Base-by-base conservation (phyloP, 2,113 vertebrate species). In the Cyprinodon variegatus region DNA sequence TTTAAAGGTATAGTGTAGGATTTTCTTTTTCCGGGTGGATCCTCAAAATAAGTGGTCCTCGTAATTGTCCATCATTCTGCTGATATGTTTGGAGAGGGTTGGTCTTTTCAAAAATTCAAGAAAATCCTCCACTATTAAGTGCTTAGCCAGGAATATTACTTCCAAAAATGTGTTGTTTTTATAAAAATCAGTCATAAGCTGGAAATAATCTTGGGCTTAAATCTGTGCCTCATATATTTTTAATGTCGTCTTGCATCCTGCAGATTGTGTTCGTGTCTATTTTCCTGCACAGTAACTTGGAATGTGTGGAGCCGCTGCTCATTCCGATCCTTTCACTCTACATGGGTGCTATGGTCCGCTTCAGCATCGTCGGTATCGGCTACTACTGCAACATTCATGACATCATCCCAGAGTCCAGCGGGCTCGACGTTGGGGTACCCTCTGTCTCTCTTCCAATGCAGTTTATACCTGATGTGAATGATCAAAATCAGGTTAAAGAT, bases 291-390 rank as follows among this genome's bases (percentile, higher is more conserved):
- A 99, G 97, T 86, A 97, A 98, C 89, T 92, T 99, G 90, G 95
- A 98, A 59, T 99, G 97, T 81, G 92, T 95, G 74, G 98, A 99
- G 85, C 98, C 98, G 0, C 93, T 99, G 53, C 94, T 99, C 66
- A 98, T 99, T 89, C 98, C 98, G 0, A 99, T 99, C 87, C 92
- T 99, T 11, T 97, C 98, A n/a, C 90, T 99, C 67, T 99, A 99
- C 74, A 98, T 99, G 96, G 98, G 98, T 15, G 96, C 96, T 0
- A 92, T 99, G 40, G 96, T 99, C 57, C 96, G 98, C 60, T 99
- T 98, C 72, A 97, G 94, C 90, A 96, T 98, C 0, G 94, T 99
- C 65, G 96, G 96, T 78, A 91, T 99, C 69, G 97, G 96, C 48
- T 99, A 99, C 91, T 99, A 99, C 93, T 94, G 93, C 72, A 98